Evolutionary conservation across 2,113 vertebrate species (phyloP).

Genomic region (Elephas maximus): DNA sequence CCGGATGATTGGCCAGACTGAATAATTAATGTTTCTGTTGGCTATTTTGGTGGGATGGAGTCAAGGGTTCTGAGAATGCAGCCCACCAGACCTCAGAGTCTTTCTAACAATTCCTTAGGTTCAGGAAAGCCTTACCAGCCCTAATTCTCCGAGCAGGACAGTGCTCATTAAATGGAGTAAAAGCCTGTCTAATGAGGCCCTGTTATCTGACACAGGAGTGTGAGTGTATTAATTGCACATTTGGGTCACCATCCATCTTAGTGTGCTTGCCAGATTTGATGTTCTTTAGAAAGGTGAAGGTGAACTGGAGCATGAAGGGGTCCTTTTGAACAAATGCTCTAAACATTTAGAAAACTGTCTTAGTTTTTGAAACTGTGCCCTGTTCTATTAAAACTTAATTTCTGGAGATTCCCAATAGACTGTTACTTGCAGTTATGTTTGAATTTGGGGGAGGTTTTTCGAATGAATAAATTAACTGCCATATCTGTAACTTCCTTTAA

Average conservation of each 20-base stretch:
- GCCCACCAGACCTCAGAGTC: background rate
- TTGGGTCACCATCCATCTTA: slow-evolving; percentile 60
- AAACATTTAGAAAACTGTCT: background rate
- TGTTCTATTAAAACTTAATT: background rate
- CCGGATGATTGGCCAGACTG: background rate
- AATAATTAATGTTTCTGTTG: background rate
- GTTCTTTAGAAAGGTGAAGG: slow-evolving; percentile 17
- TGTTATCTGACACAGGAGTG: background rate
- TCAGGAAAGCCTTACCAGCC: background rate
- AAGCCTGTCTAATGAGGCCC: slow-evolving; percentile 38
- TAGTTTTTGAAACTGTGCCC: background rate
- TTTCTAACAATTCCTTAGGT: background rate
- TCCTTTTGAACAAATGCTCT: background rate
- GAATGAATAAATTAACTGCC: background rate
- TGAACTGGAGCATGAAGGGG: slow-evolving; percentile 68
- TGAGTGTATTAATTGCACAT: slow-evolving; percentile 38
- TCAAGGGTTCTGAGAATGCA: background rate
- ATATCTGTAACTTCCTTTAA: background rate
- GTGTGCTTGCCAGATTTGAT: slow-evolving; percentile 6
- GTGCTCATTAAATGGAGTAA: slow-evolving; percentile 28
- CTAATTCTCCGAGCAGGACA: background rate
- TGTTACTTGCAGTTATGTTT: background rate
- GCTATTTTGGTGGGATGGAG: background rate
- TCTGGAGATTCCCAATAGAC: background rate
- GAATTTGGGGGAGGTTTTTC: background rate